Evolutionary conservation across 2,888 invertebrate species (phyloP).

Genomic region (Volucella zonaria): DNA sequence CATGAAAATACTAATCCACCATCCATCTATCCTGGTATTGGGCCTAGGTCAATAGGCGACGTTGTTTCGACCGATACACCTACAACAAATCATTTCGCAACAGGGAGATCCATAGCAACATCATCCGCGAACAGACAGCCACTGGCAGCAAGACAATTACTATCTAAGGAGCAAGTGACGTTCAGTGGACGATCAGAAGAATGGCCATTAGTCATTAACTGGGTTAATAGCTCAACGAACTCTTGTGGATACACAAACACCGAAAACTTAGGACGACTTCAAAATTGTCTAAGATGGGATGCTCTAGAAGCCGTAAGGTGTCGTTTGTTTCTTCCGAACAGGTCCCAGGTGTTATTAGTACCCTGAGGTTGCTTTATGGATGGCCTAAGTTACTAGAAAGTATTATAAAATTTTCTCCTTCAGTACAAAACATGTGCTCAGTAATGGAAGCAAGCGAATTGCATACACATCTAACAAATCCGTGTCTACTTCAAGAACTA

Average conservation of each 20-base stretch:
- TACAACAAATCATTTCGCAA: too few relatives aligned
- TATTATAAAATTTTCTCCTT: conserved; percentile 23
- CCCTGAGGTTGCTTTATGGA: conserved; percentile 25
- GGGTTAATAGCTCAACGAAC: not conserved
- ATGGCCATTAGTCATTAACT: too few relatives aligned
- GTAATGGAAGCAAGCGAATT: conserved; percentile 23
- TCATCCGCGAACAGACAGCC: conserved; percentile 12
- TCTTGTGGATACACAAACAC: not conserved
- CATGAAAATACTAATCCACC: too few relatives aligned
- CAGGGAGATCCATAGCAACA: conserved; percentile 6
- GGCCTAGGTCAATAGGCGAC: too few relatives aligned
- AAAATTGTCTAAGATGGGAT: conserved; percentile 7
- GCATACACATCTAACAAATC: too few relatives aligned
- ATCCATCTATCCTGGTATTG: too few relatives aligned
- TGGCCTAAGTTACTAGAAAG: not conserved
- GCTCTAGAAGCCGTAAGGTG: conserved; percentile 31
- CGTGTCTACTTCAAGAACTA: conserved; percentile 23
- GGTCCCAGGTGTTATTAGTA: conserved; percentile 18
- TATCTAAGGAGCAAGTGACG: conserved; percentile 7
- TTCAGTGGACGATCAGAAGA: too few relatives aligned
- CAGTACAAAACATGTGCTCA: conserved; percentile 4
- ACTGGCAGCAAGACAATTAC: conserved; percentile 12
- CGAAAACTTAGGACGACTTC: conserved; percentile 23
- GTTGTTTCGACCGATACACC: too few relatives aligned
- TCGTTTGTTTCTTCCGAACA: conserved; percentile 9